Evolutionary conservation across 1,140 invertebrate species (phyloP).

Genomic region (Drosophila pruinosa): DNA sequence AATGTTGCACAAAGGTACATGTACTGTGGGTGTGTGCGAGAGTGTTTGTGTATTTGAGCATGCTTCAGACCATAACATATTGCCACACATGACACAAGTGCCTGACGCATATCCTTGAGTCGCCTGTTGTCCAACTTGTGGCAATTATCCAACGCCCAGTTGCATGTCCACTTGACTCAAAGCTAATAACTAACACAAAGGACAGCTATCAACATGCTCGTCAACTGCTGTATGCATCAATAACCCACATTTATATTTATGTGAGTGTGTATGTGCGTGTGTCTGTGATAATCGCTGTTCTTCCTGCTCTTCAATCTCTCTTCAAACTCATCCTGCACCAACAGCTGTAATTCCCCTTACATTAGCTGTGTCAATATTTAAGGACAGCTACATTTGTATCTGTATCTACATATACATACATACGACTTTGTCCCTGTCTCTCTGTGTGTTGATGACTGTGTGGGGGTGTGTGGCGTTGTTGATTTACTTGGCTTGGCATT

Average conservation of each 20-base stretch:
- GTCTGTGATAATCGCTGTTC: slow-evolving; percentile 19
- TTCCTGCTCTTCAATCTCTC: slow-evolving; percentile 17
- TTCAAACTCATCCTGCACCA: neutral
- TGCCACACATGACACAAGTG: slow-evolving; percentile 35
- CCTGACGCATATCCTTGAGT: slow-evolving; percentile 24
- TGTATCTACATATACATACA: slow-evolving; percentile 9
- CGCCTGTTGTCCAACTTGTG: slow-evolving; percentile 19
- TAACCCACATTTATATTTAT: slow-evolving; percentile 8
- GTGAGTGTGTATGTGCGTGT: neutral
- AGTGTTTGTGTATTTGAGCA: neutral
- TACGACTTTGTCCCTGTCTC: neutral
- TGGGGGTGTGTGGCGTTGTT: slow-evolving; percentile 15
- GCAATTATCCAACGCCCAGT: slow-evolving; percentile 50
- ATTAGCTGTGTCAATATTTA: slow-evolving; percentile 64
- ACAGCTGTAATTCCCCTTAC: slow-evolving; percentile 18
- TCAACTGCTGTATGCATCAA: slow-evolving; percentile 16
- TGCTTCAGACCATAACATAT: neutral
- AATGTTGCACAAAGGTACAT: slow-evolving; percentile 11
- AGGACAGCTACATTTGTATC: slow-evolving; percentile 8
- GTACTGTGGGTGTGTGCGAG: neutral
- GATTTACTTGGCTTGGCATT: slow-evolving; percentile 54
- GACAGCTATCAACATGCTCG: slow-evolving; percentile 6
- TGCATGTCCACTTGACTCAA: slow-evolving; percentile 12
- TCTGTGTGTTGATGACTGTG: slow-evolving; percentile 3
- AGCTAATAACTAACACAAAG: neutral